phyloP scores from a whole-genome alignment of 1,140 invertebrate species.

The Hydropsyche tenuis region DNA sequence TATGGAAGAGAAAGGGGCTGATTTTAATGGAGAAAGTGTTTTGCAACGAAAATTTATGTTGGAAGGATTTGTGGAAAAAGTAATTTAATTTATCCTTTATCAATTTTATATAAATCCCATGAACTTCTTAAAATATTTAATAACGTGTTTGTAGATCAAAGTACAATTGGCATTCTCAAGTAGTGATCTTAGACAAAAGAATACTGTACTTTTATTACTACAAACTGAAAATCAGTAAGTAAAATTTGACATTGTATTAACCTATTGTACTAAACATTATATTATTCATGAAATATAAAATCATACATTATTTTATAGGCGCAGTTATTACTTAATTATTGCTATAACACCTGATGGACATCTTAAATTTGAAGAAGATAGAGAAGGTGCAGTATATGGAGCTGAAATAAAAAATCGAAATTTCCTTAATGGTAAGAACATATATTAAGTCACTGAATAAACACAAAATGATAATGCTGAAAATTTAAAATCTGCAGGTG shows the following conservation, averaged over 20 bases:
- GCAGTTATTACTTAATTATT: constrained; percentile 83
- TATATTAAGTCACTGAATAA: neutral
- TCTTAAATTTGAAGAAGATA: constrained; percentile 83
- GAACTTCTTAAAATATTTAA: neutral
- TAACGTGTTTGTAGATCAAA: constrained; percentile 66
- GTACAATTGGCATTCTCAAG: constrained; percentile 84
- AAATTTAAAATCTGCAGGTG: constrained; percentile 58
- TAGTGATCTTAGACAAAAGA: constrained; percentile 74
- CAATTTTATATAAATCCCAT: neutral
- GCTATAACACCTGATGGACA: constrained; percentile 82
- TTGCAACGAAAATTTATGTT: constrained; percentile 78
- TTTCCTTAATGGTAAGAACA: constrained; percentile 77
- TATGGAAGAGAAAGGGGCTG: constrained; percentile 82
- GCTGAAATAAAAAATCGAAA: constrained; percentile 75
- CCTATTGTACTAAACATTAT: neutral
- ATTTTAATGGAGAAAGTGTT: constrained; percentile 85
- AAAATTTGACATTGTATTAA: neutral
- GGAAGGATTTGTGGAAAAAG: constrained; percentile 67
- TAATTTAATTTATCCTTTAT: constrained; percentile 37
- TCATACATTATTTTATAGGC: constrained; percentile 61
- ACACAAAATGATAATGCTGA: neutral
- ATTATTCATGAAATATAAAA: neutral
- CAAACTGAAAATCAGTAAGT: constrained; percentile 84
- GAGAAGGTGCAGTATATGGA: constrained; percentile 75
- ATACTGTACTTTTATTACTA: constrained; percentile 76